These are phyloP conservation scores for Dendrolimus houi DNA, from an alignment of 2,888 invertebrate species.

Conservation along the genomic window DNA sequence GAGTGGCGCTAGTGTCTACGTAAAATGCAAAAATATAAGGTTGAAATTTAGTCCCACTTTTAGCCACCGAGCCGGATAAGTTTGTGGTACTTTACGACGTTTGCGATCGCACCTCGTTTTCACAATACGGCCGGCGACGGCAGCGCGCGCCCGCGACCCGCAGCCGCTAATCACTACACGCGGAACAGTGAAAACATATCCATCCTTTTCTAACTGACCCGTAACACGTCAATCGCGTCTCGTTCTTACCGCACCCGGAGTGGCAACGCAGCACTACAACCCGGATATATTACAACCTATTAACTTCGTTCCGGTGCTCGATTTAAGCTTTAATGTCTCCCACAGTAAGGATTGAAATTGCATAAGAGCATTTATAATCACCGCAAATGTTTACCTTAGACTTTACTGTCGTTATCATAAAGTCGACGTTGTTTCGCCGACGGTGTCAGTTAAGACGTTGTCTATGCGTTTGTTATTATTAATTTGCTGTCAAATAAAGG, in stretches of 20 bases:
- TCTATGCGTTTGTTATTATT: conserved; percentile 60
- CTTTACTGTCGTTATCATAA: conserved; percentile 56
- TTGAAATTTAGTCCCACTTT: not conserved
- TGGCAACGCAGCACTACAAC: conserved; percentile 67
- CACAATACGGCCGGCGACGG: conserved; percentile 40
- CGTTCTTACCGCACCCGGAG: conserved; percentile 55
- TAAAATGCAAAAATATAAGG: not conserved
- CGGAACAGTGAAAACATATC: conserved; percentile 53
- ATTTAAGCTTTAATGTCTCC: conserved; percentile 68
- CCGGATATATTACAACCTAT: conserved; percentile 75
- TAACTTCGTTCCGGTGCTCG: conserved; percentile 66
- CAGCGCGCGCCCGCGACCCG: conserved; percentile 44
- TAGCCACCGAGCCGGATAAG: not conserved
- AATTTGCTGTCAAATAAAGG: conserved; percentile 77
- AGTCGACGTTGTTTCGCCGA: conserved; percentile 52
- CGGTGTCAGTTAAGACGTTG: conserved; percentile 52
- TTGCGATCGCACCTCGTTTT: conserved; percentile 57
- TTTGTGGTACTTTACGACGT: conserved; percentile 26
- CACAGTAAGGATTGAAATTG: conserved; percentile 69
- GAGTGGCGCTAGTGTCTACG: not conserved
- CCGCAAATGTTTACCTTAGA: conserved; percentile 50
- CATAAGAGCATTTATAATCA: conserved; percentile 44
- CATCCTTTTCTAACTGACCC: conserved; percentile 32
- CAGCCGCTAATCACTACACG: conserved; percentile 55
- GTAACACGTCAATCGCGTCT: conserved; percentile 26